A percentile compares a stretch with the other conserved stretches of the same genome.
Evolutionary conservation across 1,140 invertebrate species (phyloP).

Genomic region (Penaeus chinensis): DNA sequence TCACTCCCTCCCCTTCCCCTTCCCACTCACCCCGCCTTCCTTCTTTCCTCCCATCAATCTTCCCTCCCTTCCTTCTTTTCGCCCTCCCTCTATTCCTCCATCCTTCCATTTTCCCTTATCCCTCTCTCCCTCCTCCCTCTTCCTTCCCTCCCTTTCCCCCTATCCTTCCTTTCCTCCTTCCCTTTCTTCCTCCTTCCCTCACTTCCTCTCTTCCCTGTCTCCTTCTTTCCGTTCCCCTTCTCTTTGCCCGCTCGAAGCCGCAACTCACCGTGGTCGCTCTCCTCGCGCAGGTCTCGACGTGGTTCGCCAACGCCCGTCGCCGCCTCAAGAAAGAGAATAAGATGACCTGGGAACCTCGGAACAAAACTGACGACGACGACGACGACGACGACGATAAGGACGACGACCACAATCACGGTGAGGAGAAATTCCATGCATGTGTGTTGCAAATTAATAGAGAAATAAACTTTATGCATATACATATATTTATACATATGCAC

Average conservation of each 20-base stretch:
- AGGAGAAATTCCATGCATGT: not conserved
- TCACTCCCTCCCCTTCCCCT: too few species aligned
- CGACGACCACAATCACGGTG: conserved; percentile 52
- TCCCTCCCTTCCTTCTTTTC: too few species aligned
- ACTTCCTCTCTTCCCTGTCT: too few species aligned
- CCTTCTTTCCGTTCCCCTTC: too few species aligned
- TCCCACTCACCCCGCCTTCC: too few species aligned
- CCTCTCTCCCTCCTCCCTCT: too few species aligned
- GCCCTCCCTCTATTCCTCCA: too few species aligned
- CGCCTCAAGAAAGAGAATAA: conserved; percentile 80
- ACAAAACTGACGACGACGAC: conserved; percentile 71
- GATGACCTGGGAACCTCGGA: conserved; percentile 76
- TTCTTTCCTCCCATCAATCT: too few species aligned
- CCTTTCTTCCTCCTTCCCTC: too few species aligned
- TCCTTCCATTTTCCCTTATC: too few species aligned
- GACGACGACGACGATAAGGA: conserved; percentile 70
- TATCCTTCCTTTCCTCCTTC: too few species aligned
- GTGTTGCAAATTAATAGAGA: not conserved
- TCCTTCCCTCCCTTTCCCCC: too few species aligned
- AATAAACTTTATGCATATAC: conserved; percentile 3
- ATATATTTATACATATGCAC: conserved; percentile 8
- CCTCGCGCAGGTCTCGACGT: conserved; percentile 72
- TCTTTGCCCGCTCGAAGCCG: not conserved
- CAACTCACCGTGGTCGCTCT: not conserved
- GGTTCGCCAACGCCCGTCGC: conserved; percentile 77